Evolutionary conservation across 2,113 vertebrate genomes (phyloP), one percentile per base, ranked within the genome.

Genomic region (Nannospalax galili): DNA sequence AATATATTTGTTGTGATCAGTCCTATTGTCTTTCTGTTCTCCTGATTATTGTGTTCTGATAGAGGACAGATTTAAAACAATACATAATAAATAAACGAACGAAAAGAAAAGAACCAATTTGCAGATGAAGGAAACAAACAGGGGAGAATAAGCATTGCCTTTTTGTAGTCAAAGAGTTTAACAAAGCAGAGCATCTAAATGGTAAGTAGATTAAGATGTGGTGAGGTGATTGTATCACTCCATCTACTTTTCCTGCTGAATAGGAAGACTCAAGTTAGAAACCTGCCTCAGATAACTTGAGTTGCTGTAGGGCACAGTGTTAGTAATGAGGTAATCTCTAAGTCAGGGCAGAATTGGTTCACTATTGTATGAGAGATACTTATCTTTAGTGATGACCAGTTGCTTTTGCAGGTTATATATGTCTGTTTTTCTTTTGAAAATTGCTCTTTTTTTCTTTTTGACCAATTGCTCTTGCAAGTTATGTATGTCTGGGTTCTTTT

Each of bases 1-100:
- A 65, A 94, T 64, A 88, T 95, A 77, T 93, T 90, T 93, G 52
- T 94, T 84, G 40, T 77, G 17, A 32, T 84, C n/a, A 62, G 62
- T 32, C 24, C 67, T 77, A 22, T 94, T 35, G 24, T 94, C 14
- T 93, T 32, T 95, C 74, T 91, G 40, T 72, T 78, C 3, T 86
- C 48, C 32, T 32, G 42, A 67, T 94, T 73, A 32, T 94, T 95
- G 56, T 95, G 56, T 93, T 96, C 45, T 94, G 8, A 5, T 16
- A 88, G 72, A 77, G 60, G 45, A 81, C 37, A 94, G 79, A 45
- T 85, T 89, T 91, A 58, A 67, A 88, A 52, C 60, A 80, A 30
- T 19, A 95, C 58, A 17, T 17, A 81, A 30, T 89, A 91, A 88
- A 82, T 60, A 96, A 87, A 62, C n/a, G n/a, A n/a, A 87, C 84